Evolutionary conservation across 2,797 vertebrate species (phyloP), one percentile per base, ranked within the genome.

Genomic region (Malacoctenus gilli): DNA sequence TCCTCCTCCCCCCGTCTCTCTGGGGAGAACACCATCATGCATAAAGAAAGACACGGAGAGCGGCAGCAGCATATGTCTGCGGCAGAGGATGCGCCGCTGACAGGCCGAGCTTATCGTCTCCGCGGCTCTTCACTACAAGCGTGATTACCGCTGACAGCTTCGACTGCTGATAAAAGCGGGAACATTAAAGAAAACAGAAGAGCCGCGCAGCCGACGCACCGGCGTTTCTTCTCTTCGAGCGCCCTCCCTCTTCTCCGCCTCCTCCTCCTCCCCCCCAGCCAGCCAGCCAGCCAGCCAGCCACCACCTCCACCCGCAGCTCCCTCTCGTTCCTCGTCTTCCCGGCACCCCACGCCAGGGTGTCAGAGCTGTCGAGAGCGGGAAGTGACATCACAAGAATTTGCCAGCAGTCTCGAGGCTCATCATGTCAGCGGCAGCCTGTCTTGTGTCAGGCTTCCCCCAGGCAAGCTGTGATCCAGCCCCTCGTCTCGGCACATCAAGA

Each of bases 161-260:
- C 66, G 83, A 87, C 88, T 80, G 83, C 89, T 81, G 90, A 91
- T 92, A 90, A 92, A 91, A 91, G 89, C 42, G 18, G 59, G 49
- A 72, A 89, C 87, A 89, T 91, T 91, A 90, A 91, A 93, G 90
- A 89, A 90, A 91, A 91, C 87, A 89, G 85, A 83, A 75, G 80
- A 79, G 85, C 66, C 20, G 47, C 44, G 14, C 74, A 77, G 75
- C 77, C 76, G 43, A 76, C 63, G 64, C 77, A 68, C 77, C 72
- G 79, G 60, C 75, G 77, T 85, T 85, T 79, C 80, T 85, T 86
- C 78, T 88, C 84, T 74, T 88, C 83, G 77, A 66, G 23, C 48
- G 36, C 67, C 66, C 42, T 5, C 59, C 62, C 3, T n/a, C 51
- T 36, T 11, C 46, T n/a, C 3, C 49, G 37, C 7, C 49, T 28